Evolutionary conservation across 2,888 invertebrate species (phyloP).

Genomic region (Laothoe populi): DNA sequence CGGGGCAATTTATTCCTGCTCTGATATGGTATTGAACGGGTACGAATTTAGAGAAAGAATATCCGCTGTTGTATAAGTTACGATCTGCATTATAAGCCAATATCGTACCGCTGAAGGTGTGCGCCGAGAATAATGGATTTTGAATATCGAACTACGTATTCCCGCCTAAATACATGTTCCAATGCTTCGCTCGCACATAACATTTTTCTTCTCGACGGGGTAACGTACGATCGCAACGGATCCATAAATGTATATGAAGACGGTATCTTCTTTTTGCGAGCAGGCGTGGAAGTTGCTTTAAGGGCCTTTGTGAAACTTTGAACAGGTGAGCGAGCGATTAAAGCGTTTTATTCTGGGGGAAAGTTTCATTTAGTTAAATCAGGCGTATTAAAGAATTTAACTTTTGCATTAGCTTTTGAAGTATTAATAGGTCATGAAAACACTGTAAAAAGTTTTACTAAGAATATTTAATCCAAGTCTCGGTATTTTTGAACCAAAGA

Average conservation of each 20-base stretch:
- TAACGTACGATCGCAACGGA: conserved; percentile 7
- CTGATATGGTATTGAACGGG: conserved; percentile 30
- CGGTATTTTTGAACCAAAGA: background rate
- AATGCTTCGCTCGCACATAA: conserved; percentile 48
- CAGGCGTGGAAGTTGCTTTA: conserved; percentile 10
- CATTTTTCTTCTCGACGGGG: conserved; percentile 50
- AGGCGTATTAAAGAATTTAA: background rate
- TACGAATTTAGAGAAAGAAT: conserved; percentile 32
- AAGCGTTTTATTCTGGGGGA: conserved; percentile 5
- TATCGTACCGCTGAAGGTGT: conserved; percentile 43
- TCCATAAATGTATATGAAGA: conserved; percentile 16
- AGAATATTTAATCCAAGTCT: background rate
- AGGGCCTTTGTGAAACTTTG: conserved; percentile 12
- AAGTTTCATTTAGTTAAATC: background rate
- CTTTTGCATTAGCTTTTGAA: background rate
- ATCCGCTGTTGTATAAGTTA: conserved; percentile 32
- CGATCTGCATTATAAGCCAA: conserved; percentile 48
- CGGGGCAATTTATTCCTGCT: conserved; percentile 3
- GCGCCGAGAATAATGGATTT: conserved; percentile 50
- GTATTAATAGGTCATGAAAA: background rate
- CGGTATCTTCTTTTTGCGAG: conserved; percentile 6
- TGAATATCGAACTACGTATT: conserved; percentile 51
- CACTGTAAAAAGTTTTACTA: background rate
- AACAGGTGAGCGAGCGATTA: conserved; percentile 10
- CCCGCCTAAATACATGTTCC: conserved; percentile 43